These are phyloP conservation scores for Drosophila orena DNA, from an alignment of 1,140 invertebrate genomes.

Conservation along the genomic window DNA sequence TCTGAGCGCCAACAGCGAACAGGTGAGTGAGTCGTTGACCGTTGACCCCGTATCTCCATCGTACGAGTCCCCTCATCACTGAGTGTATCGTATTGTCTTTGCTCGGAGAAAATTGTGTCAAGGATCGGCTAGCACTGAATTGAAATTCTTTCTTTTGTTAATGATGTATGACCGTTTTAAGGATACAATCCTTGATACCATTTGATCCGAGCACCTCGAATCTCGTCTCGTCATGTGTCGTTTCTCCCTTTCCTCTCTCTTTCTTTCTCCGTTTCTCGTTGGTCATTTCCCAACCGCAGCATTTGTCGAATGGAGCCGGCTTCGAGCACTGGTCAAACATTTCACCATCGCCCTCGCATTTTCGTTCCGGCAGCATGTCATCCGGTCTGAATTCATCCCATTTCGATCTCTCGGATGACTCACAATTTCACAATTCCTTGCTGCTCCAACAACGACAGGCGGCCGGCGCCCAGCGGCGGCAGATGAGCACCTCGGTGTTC, in stretches of 20 bases:
- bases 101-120: not conserved
- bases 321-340: constrained; percentile 85
- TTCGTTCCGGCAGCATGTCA: constrained; percentile 86
- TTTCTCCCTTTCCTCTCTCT: constrained; percentile 50
- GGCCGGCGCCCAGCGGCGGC: constrained; percentile 56
- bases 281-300: constrained; percentile 58
- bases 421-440: constrained; percentile 82
- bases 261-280: constrained; percentile 53
- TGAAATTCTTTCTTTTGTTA: too few relatives aligned
- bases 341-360: constrained; percentile 84
- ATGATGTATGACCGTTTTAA: too few relatives aligned
- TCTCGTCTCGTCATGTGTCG: constrained; percentile 48
- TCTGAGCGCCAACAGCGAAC: constrained; percentile 84
- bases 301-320: constrained; percentile 66
- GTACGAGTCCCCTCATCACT: constrained; percentile 14
- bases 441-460: constrained; percentile 79
- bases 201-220: not conserved
- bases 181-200: not conserved
- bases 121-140: not conserved
- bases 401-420: constrained; percentile 80
- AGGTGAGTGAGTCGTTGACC: constrained; percentile 52
- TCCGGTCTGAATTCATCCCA: constrained; percentile 84
- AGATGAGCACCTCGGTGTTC: constrained; percentile 86
- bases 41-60: not conserved
- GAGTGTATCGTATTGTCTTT: constrained; percentile 32